Base-by-base conservation (phyloP, 2,113 vertebrate genomes). In the Puntigrus tetrazona region DNA sequence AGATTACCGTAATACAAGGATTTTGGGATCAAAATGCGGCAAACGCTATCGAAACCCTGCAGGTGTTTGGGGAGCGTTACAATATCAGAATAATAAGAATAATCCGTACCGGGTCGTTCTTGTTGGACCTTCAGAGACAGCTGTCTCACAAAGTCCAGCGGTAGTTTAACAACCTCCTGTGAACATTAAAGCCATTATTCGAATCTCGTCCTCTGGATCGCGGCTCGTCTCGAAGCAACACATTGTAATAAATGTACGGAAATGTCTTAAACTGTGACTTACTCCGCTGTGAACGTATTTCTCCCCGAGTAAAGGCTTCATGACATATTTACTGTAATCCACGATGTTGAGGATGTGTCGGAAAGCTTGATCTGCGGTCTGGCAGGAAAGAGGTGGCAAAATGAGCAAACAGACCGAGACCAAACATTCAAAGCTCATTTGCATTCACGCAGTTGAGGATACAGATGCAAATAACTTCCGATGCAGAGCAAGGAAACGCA, bases 291-390 rank as follows among this genome's bases (percentile, higher is more conserved):
- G 97, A 90, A 98, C 94, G 14, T 95, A 97, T 89, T 95, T 97
- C 87, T 98, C 97, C 86, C 98, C 98, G 59, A 99, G 94, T 90
- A 98, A 95, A 85, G 96, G 96, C 92, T 96, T 98, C 97, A 99
- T 99, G 63, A 99, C 95, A n/a, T 97, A 96, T 91, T 95, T 97
- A 90, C 96, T 95, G 9, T 98, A 99, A 92, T 99, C 96, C 31
- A 98, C 96, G 0, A 98, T 97, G 94, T 96, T 97, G 89, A 97
- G 97, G 67, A 99, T 95, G 88, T 99, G 97, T 63, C 95, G 95
- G 61, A 96, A 96, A 77, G 97, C 96, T 92, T 99, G 97, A 88
- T 98, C 96, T 3, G 96, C 92, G 0, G 91, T 94, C 94, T 95
- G 87, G 18, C 43, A 25, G 16, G 81, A 38, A 45, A 83, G 27